Percentiles rank a stretch among this genome's conserved stretches.
Conservation (phyloP, 2,113 vertebrate species). For the Charadrius vociferus region DNA sequence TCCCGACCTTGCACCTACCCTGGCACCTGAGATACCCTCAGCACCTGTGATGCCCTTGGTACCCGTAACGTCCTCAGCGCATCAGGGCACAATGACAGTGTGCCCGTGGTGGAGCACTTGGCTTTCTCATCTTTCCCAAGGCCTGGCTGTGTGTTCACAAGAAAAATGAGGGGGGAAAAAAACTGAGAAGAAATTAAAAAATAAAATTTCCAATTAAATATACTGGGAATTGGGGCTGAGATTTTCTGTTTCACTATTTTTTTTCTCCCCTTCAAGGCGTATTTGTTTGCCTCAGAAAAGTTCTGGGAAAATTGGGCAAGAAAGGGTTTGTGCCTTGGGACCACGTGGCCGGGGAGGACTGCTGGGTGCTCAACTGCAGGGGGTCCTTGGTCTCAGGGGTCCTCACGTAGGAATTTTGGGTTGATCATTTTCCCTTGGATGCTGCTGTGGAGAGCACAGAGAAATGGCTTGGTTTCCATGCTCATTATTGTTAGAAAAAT, state of each 20-base stretch:
- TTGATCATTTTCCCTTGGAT: not conserved
- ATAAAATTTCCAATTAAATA: not conserved
- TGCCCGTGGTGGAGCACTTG: not conserved
- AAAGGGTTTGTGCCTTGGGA: not conserved
- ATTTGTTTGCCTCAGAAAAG: not conserved
- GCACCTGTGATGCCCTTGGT: not conserved
- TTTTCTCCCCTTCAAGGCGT: not conserved
- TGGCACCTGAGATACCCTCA: not conserved
- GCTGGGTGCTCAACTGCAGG: not conserved
- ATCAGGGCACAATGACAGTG: rapidly evolving
- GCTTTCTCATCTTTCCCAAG: not conserved
- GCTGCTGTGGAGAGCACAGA: not conserved
- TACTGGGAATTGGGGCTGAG: not conserved
- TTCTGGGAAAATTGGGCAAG: not conserved
- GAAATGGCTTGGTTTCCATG: not conserved
- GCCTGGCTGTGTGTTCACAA: not conserved
- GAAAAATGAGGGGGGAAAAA: not conserved
- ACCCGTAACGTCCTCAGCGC: not conserved
- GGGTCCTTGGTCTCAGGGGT: not conserved
- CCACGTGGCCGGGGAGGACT: not conserved
- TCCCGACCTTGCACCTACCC: not conserved
- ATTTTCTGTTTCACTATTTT: not conserved
- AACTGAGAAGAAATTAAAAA: not conserved
- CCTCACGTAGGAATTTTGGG: not conserved
- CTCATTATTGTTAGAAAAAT: not conserved